Conservation (phyloP, 1,140 invertebrate species). For the Dufourea novaeangliae region DNA sequence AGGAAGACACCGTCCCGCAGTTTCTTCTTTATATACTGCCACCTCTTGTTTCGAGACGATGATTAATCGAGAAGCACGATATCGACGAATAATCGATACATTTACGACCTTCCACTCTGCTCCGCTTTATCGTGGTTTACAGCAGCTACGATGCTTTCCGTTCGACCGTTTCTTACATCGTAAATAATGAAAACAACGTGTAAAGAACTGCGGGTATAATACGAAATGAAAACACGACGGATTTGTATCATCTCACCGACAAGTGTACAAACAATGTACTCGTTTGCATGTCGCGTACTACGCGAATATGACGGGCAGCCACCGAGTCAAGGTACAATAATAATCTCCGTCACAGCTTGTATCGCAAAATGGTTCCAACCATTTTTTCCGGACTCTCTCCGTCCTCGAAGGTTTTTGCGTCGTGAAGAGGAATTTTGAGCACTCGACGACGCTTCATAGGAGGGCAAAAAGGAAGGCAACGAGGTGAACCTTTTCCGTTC, state of each 20-base stretch:
- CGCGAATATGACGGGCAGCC: constrained; percentile 23
- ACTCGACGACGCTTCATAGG: too few relatives aligned
- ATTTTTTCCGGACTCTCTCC: not conserved
- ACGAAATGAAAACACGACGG: not conserved
- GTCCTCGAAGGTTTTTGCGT: constrained; percentile 33
- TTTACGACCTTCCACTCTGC: too few relatives aligned
- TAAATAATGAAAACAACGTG: too few relatives aligned
- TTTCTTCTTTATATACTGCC: not conserved
- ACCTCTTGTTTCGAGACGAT: too few relatives aligned
- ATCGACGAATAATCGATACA: too few relatives aligned
- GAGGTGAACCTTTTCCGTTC: too few relatives aligned
- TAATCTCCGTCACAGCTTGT: not conserved
- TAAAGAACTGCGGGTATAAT: not conserved
- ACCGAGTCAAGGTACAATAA: constrained; percentile 2
- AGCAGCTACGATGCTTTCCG: too few relatives aligned
- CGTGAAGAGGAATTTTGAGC: too few relatives aligned
- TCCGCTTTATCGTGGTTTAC: too few relatives aligned
- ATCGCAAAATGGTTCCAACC: not conserved
- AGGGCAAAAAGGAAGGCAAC: too few relatives aligned
- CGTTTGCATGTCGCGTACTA: constrained; percentile 40
- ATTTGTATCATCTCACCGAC: constrained; percentile 13
- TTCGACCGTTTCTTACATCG: not conserved
- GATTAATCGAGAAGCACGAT: too few relatives aligned
- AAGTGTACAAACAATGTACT: constrained; percentile 32
- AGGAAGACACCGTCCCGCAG: not conserved